A percentile compares a stretch with the other conserved stretches of the same genome.
These are phyloP conservation scores for Dissostichus mawsoni DNA, from an alignment of 2,113 vertebrate species.

Conservation along the genomic window DNA sequence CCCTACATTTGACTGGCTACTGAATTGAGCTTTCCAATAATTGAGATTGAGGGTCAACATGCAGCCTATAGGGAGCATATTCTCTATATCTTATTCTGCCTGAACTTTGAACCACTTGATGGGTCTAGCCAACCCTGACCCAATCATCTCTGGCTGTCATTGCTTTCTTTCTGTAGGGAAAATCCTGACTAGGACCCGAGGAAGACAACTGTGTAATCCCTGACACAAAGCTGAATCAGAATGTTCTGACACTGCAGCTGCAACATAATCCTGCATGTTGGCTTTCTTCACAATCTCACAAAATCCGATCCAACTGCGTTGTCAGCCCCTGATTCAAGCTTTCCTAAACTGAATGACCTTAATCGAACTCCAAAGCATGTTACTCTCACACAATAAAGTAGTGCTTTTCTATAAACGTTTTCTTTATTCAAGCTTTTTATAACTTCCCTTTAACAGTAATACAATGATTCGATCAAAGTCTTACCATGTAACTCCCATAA, in stretches of 20 bases:
- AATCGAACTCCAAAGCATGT: neutral
- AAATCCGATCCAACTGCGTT: neutral
- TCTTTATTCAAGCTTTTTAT: neutral
- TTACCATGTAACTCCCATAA: constrained; percentile 89
- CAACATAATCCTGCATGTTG: neutral
- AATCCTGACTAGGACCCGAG: no score
- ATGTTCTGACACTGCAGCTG: neutral
- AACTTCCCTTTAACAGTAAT: neutral
- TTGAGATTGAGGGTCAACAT: no score
- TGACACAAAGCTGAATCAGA: neutral
- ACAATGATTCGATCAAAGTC: neutral
- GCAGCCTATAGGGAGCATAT: no score
- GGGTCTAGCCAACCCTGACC: no score
- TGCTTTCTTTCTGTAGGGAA: no score
- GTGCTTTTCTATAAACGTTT: neutral
- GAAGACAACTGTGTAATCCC: no score
- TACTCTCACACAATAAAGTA: neutral
- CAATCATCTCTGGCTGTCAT: no score
- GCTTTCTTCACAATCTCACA: neutral
- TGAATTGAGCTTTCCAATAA: neutral
- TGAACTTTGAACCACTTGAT: no score
- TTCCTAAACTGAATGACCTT: neutral
- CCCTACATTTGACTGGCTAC: neutral
- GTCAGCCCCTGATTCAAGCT: neutral
- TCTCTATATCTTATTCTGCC: no score